Percentiles rank a stretch among this genome's conserved stretches.
These are phyloP conservation scores for Amblyornis subalaris DNA, from an alignment of 2,113 vertebrate species.

Conservation along the genomic window DNA sequence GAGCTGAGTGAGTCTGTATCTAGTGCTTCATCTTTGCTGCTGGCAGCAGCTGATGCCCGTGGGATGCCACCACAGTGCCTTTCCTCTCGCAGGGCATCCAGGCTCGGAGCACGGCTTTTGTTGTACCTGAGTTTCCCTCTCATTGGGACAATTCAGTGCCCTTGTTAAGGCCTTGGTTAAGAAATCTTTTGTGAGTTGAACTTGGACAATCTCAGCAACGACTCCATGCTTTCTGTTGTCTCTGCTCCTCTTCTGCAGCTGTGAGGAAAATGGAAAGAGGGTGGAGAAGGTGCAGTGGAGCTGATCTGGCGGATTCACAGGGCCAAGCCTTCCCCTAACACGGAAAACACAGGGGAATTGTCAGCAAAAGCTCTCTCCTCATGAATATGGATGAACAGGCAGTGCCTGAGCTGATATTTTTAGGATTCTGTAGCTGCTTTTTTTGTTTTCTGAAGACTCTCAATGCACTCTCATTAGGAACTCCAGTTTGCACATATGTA, in stretches of 20 bases:
- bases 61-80: background rate
- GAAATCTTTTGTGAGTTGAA: background rate
- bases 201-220: rapidly evolving
- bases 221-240: rapidly evolving
- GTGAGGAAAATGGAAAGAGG: rapidly evolving
- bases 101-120: rapidly evolving
- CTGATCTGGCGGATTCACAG: background rate
- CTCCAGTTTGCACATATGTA: background rate
- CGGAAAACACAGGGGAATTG: background rate
- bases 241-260: background rate
- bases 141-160: rapidly evolving
- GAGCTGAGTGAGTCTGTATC: background rate
- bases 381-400: background rate
- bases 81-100: background rate
- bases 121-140: rapidly evolving
- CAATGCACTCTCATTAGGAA: background rate
- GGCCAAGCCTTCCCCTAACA: background rate
- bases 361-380: background rate
- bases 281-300: background rate
- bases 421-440: background rate
- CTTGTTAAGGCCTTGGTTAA: background rate
- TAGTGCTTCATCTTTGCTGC: background rate
- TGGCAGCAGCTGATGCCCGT: rapidly evolving
- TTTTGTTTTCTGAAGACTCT: background rate
- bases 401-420: background rate